phyloP scores from a whole-genome alignment of 2,113 vertebrate species.

The Neofelis nebulosa region DNA sequence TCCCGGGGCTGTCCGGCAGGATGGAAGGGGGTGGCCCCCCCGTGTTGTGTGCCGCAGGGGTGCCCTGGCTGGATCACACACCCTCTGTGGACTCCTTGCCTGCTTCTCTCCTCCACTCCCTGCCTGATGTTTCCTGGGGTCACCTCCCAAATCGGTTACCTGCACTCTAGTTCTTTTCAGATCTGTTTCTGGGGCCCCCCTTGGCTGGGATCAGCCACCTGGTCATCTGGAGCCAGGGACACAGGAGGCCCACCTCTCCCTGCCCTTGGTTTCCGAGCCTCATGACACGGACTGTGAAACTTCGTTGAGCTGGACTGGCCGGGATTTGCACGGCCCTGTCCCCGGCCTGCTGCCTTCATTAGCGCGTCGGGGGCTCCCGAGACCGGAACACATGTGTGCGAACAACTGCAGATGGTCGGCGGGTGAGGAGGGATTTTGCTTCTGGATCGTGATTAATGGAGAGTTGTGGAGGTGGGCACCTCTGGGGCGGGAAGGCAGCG shows the following conservation, averaged over 20 bases:
- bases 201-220: not conserved
- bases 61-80: not conserved
- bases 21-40: not conserved
- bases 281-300: not conserved
- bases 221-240: too few species aligned
- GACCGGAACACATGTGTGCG: not conserved
- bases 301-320: not conserved
- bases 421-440: not conserved
- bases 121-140: not conserved
- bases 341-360: not conserved
- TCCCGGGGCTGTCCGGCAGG: not conserved
- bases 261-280: not conserved
- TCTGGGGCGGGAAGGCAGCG: not conserved
- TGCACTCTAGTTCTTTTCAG: not conserved
- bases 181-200: not conserved
- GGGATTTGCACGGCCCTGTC: not conserved
- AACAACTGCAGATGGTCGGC: not conserved
- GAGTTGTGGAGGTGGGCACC: not conserved
- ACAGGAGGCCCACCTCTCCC: not conserved
- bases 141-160: not conserved
- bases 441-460: not conserved
- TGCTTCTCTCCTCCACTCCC: too few species aligned
- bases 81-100: not conserved
- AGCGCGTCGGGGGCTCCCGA: not conserved
- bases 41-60: rapidly evolving